Evolutionary conservation across 2,113 vertebrate genomes (phyloP).

Genomic region (Trochalopteron elliotii): DNA sequence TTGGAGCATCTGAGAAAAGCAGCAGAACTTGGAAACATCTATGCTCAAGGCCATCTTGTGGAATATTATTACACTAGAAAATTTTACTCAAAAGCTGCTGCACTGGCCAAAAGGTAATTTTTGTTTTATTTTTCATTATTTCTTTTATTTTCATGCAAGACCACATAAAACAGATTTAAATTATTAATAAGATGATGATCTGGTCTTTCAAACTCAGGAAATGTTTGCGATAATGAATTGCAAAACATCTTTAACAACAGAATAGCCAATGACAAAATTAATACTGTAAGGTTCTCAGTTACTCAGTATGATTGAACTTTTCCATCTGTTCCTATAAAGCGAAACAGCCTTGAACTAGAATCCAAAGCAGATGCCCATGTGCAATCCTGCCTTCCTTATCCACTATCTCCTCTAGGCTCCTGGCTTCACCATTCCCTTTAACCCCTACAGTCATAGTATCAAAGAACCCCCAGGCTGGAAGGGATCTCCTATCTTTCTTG

Average conservation of each 20-base stretch:
- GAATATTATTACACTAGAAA: conserved; percentile 79
- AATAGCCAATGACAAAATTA: background rate
- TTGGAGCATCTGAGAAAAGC: conserved; percentile 75
- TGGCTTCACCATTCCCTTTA: background rate
- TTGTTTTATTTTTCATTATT: background rate
- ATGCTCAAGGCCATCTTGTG: conserved; percentile 80
- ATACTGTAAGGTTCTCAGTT: background rate
- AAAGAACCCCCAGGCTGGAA: background rate
- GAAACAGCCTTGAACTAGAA: background rate
- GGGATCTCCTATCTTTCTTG: background rate
- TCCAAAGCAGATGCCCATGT: background rate
- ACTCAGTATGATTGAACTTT: background rate
- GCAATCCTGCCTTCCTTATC: background rate
- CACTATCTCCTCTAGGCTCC: background rate
- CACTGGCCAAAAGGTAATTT: conserved; percentile 76
- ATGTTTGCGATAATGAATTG: background rate
- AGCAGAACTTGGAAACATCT: conserved; percentile 75
- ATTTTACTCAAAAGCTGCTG: conserved; percentile 74
- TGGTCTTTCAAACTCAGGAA: background rate
- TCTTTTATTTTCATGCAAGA: no score
- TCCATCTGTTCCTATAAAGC: background rate
- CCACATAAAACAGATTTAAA: background rate
- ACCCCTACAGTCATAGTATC: background rate
- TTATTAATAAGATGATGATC: background rate
- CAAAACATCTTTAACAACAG: background rate